Evolutionary conservation across 2,113 vertebrate species (phyloP).

Genomic region (Mustela lutreola): DNA sequence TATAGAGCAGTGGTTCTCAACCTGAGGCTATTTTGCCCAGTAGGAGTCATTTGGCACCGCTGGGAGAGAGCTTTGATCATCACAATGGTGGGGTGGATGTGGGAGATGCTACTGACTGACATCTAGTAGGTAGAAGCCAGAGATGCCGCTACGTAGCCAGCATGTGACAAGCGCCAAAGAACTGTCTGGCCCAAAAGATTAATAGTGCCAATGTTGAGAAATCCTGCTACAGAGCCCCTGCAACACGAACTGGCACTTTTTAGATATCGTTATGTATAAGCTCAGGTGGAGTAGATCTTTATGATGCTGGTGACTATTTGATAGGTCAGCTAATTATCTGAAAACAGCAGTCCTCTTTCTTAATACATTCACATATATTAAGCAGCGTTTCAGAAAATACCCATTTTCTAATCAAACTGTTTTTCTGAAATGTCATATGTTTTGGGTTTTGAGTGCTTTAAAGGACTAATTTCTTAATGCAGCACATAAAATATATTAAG

Average conservation of each 20-base stretch:
- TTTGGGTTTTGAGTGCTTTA: not conserved
- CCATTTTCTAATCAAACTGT: constrained; percentile 8
- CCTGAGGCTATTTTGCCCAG: not conserved
- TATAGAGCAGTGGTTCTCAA: not conserved
- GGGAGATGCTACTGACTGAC: not conserved
- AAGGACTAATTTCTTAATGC: constrained; percentile 31
- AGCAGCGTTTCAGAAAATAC: not conserved
- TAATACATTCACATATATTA: not conserved
- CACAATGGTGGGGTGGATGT: not conserved
- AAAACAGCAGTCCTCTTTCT: not conserved
- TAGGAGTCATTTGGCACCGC: not conserved
- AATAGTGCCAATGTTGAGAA: not conserved
- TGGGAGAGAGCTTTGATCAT: not conserved
- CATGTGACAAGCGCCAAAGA: not conserved
- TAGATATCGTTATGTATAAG: not conserved
- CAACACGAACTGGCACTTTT: not conserved
- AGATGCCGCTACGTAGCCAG: not conserved
- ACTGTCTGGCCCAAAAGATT: not conserved
- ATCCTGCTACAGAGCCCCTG: not conserved
- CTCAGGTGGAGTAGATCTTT: not conserved
- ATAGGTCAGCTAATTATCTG: not conserved
- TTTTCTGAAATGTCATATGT: not conserved
- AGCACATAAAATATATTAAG: not conserved
- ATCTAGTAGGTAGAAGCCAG: not conserved
- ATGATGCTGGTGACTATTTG: not conserved